phyloP scores from a whole-genome alignment of 2,113 vertebrate species.

The Plestiodon gilberti region DNA sequence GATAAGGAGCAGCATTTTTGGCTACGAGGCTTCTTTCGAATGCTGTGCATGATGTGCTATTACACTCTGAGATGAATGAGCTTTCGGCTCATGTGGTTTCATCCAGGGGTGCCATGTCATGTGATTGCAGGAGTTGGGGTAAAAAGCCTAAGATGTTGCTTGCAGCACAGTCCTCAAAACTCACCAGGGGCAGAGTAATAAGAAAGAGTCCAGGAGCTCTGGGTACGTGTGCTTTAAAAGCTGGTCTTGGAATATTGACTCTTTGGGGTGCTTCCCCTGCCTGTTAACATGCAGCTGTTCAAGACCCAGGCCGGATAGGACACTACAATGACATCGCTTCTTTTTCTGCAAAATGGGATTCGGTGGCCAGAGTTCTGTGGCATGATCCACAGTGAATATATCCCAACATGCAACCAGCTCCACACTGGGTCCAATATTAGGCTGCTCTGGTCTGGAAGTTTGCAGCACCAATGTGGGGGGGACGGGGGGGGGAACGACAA shows the following conservation, averaged over 20 bases:
- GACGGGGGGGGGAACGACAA: not conserved
- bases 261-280: not conserved
- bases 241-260: not conserved
- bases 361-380: not conserved
- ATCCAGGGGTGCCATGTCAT: no score
- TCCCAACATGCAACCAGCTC: not conserved
- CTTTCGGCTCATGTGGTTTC: not conserved
- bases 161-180: not conserved
- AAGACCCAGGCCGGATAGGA: not conserved
- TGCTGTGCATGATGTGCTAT: not conserved
- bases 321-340: not conserved
- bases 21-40: not conserved
- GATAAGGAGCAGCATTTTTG: not conserved
- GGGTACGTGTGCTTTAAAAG: no score
- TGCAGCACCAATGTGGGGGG: not conserved
- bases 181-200: no score
- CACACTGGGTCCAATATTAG: not conserved
- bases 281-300: not conserved
- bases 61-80: not conserved
- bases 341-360: no score
- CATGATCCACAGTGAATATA: not conserved
- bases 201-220: not conserved
- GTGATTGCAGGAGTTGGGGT: not conserved
- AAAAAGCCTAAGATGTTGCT: not conserved
- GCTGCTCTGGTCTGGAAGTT: not conserved